Evolutionary conservation across 2,888 invertebrate species (phyloP).

Genomic region (Cantharis nigra): DNA sequence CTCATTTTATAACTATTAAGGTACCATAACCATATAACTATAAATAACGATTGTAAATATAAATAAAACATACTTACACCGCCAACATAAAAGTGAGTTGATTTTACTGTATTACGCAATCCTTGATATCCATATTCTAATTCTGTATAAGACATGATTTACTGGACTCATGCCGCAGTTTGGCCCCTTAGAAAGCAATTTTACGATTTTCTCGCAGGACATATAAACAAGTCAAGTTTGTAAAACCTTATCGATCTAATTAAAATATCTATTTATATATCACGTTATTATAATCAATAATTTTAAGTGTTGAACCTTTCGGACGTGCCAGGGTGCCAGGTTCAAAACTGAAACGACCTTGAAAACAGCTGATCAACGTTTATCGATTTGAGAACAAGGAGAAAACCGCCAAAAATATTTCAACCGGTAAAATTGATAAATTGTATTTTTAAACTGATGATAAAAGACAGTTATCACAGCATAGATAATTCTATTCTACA

Average conservation of each 20-base stretch:
- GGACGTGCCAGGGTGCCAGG: background rate
- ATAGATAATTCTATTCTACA: too few relatives aligned
- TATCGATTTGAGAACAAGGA: background rate
- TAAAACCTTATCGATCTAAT: background rate
- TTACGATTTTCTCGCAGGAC: background rate
- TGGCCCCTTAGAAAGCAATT: background rate
- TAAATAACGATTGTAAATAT: background rate
- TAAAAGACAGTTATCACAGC: too few relatives aligned
- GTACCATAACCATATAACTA: background rate
- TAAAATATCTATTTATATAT: background rate
- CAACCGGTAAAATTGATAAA: background rate
- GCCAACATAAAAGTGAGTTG: slow-evolving; percentile 75
- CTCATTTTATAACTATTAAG: background rate
- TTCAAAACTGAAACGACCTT: background rate
- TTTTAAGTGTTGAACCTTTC: background rate
- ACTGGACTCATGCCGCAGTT: slow-evolving; percentile 11
- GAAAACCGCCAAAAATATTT: background rate
- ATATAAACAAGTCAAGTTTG: background rate
- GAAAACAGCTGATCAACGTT: background rate
- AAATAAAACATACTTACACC: slow-evolving; percentile 60
- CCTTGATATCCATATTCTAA: slow-evolving; percentile 92
- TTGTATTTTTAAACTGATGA: too few relatives aligned
- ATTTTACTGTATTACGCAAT: slow-evolving; percentile 69
- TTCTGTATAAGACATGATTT: slow-evolving; percentile 86
- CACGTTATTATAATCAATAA: background rate